These are phyloP conservation scores for Andricus quercusramuli DNA, from an alignment of 2,888 invertebrate species.

Conservation along the genomic window DNA sequence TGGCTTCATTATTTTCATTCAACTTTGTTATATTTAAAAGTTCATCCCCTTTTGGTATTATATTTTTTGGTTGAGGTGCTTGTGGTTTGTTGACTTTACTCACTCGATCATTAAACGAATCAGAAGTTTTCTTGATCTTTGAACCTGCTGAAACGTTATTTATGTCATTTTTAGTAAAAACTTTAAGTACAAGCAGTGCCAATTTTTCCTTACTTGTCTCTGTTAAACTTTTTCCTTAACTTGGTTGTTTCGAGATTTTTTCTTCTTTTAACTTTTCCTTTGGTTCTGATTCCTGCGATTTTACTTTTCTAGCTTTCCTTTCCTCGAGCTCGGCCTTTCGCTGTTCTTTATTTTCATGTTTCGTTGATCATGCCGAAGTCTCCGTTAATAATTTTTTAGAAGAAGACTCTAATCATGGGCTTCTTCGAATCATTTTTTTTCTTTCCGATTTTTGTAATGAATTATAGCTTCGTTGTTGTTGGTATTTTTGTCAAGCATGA, in stretches of 20 bases:
- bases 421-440: conserved; percentile 32
- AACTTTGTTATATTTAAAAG: neutral
- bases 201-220: neutral
- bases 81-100: too few species aligned
- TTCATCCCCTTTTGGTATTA: neutral
- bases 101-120: too few species aligned
- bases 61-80: neutral
- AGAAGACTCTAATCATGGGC: neutral
- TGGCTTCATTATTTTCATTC: too few species aligned
- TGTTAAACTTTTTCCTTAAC: neutral
- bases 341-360: conserved; percentile 1
- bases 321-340: neutral
- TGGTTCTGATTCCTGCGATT: neutral
- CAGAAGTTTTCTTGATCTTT: neutral
- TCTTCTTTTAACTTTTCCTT: neutral
- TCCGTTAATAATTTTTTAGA: conserved; percentile 1
- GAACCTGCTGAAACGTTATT: neutral
- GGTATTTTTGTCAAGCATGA: conserved; percentile 84
- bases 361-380: neutral
- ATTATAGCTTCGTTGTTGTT: conserved; percentile 52
- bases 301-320: neutral
- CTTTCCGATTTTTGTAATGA: conserved; percentile 46
- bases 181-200: neutral
- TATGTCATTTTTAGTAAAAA: neutral
- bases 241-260: neutral